phyloP scores from a whole-genome alignment of 2,113 vertebrate species.

The Psittacula cyanocephala region DNA sequence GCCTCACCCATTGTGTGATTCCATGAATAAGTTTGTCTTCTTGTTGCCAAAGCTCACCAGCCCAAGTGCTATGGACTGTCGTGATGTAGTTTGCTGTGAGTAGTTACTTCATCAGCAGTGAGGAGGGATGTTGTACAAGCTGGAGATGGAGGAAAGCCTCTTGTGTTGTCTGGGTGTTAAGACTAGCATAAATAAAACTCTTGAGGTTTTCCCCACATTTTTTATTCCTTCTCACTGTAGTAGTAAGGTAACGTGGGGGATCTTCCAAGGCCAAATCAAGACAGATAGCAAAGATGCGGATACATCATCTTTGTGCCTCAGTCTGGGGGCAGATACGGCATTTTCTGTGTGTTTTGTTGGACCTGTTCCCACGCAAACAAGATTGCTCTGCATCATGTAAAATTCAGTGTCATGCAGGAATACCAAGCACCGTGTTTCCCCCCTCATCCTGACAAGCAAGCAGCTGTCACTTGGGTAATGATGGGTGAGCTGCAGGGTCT shows the following conservation, averaged over 20 bases:
- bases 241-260: neutral
- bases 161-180: neutral
- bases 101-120: neutral
- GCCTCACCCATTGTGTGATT: neutral
- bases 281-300: neutral
- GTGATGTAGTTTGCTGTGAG: neutral
- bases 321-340: neutral
- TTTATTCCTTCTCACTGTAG: neutral
- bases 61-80: neutral
- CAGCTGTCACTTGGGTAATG: neutral
- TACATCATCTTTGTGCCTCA: neutral
- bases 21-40: neutral
- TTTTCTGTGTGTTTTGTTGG: neutral
- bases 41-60: neutral
- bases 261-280: neutral
- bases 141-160: neutral
- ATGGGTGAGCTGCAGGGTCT: neutral
- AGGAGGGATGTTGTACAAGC: neutral
- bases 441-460: neutral
- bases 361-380: neutral
- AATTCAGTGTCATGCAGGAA: neutral
- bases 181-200: neutral
- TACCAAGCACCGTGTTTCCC: neutral
- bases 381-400: neutral
- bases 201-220: neutral